Evolutionary conservation across 2,888 invertebrate genomes (phyloP).

Genomic region (Lithophane semibrunnea): DNA sequence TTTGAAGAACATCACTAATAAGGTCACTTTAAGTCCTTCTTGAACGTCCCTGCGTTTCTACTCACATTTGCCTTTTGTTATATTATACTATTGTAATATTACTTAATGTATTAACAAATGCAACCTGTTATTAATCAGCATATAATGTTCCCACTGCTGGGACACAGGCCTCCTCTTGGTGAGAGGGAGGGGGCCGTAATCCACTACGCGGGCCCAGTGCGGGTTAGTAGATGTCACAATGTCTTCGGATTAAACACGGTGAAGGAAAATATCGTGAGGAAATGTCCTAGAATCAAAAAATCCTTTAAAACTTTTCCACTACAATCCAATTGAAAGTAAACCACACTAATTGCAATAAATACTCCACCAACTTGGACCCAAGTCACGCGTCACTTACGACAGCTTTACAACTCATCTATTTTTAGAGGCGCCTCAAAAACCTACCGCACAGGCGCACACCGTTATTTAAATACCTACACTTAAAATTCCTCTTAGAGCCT

Average conservation of each 20-base stretch:
- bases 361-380: constrained; percentile 38
- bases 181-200: no score
- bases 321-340: constrained; percentile 28
- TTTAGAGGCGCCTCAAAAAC: constrained; percentile 56
- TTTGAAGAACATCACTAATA: background rate
- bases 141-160: no score
- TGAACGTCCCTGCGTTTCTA: background rate
- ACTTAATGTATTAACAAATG: background rate
- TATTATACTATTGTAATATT: no score
- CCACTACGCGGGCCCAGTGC: no score
- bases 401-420: constrained; percentile 63
- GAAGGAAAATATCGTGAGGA: no score
- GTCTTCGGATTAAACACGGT: no score
- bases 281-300: no score
- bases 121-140: background rate
- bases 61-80: background rate
- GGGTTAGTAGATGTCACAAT: no score
- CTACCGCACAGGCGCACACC: constrained; percentile 40
- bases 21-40: background rate
- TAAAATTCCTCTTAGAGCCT: constrained; percentile 48
- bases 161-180: no score
- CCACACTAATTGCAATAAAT: constrained; percentile 50
- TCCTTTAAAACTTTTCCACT: background rate
- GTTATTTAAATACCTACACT: constrained; percentile 54
- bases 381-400: constrained; percentile 64